Evolutionary conservation across 1,140 invertebrate genomes (phyloP), one percentile per base, ranked within the genome.

Genomic region (Monochamus saltuarius): DNA sequence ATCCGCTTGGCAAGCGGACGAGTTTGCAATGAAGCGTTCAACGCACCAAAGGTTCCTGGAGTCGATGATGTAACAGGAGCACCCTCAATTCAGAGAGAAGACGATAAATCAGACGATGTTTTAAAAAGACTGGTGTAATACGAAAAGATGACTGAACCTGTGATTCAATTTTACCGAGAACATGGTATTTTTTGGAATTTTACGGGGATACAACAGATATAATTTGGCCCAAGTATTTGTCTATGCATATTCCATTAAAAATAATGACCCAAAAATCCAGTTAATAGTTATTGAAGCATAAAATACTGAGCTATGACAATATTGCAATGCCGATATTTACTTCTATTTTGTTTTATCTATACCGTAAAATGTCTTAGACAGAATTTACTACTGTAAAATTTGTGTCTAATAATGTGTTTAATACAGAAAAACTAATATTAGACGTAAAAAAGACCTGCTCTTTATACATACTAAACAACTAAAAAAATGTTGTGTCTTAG

Each of bases 1-100:
- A 84, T 96, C 38, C 96, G 98, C 80, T 76, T 88, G 47, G 79
- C 89, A 4, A 96, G 93, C 73, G 96, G 95, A 11, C 79, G 96
- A 71, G 91, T 96, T 7, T 99, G 98, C 73, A 95, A 98, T 74
- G 86, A 87, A 60, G 91, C 92, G 51, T 99, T 97, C 75, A 96
- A 95, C 74, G 91, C 93, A 60, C 96, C 96, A 1, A 95, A 95
- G 84, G 81, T 89, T 29, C 62, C 65, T 40, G 89, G 89, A 1
- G 87, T 85, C 68, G 96, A 99, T 82, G 95, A 98, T 79, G 74
- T 90, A 0, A 98, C 95, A 34, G 94, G 95, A 3, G 95, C 98
- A 73, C 79, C 83, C 49, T 78, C 97, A 42, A 82, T 88, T 0
- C 94, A 98, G 77, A 79, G 96, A 59, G 85, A 90, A 2, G 96